phyloP scores from a whole-genome alignment of 2,888 invertebrate genomes.

The Pseudococcus viburni region DNA sequence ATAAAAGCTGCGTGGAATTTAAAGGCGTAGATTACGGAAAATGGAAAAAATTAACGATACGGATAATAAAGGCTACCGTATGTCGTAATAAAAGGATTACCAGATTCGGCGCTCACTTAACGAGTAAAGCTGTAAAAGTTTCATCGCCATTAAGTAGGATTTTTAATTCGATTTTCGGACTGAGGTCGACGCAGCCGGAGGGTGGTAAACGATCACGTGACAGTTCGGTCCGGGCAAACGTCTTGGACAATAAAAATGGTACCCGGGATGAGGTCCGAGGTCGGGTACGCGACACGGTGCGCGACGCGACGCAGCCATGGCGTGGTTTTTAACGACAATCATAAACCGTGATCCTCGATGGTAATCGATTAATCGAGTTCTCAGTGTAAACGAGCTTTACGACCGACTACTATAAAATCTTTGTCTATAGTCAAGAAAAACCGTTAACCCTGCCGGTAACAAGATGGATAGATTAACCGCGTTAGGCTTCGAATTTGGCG shows the following conservation, averaged over 20 bases:
- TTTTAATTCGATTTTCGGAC: slow-evolving; percentile 66
- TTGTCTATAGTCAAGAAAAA: slow-evolving; percentile 62
- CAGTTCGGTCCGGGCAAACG: slow-evolving; percentile 49
- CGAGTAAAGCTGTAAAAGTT: slow-evolving; percentile 66
- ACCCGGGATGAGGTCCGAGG: slow-evolving; percentile 18
- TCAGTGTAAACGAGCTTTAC: slow-evolving; percentile 66
- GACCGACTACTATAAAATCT: slow-evolving; percentile 66
- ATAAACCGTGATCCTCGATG: slow-evolving; percentile 65
- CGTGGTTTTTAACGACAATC: slow-evolving; percentile 64
- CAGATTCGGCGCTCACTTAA: slow-evolving; percentile 58
- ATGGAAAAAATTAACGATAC: slow-evolving; percentile 54
- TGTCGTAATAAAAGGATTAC: slow-evolving; percentile 65
- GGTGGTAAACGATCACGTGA: slow-evolving; percentile 52
- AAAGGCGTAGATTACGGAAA: slow-evolving; percentile 47
- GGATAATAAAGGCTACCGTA: slow-evolving; percentile 64
- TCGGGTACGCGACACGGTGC: background rate
- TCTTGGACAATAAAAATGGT: slow-evolving; percentile 59
- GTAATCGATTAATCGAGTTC: slow-evolving; percentile 66
- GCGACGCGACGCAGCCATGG: background rate
- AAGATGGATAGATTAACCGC: slow-evolving; percentile 62
- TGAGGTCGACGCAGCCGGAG: background rate
- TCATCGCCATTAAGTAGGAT: slow-evolving; percentile 61
- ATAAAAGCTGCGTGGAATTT: slow-evolving; percentile 4
- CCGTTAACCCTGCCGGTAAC: slow-evolving; percentile 50
- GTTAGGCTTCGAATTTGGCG: slow-evolving; percentile 64